Evolutionary conservation across 2,113 vertebrate species (phyloP), one percentile per base, ranked within the genome.

Genomic region (Burhinus oedicnemus): DNA sequence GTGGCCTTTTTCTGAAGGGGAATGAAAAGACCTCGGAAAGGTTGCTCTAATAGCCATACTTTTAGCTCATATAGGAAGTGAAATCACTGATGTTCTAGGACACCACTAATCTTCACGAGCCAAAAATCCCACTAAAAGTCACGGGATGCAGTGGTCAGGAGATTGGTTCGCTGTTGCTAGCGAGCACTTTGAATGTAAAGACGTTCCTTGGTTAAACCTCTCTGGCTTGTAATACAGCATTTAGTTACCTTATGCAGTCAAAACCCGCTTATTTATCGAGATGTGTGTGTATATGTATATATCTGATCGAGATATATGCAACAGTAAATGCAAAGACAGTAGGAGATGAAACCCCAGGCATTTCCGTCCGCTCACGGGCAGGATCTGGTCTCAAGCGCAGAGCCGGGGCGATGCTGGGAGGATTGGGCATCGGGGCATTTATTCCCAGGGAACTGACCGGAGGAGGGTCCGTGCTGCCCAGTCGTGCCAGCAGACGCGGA

Each of bases 1-100:
- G 65, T 2, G 6, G 36, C 44, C 36, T 12, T 21, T 51, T 29
- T 16, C 47, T 21, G 14, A 47, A 9, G 7, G 13, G 57, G 61
- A 57, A 4, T 4, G 29, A n/a, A 7, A 42, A 36, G 34, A 23
- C 18, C 69, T 36, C 12, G 29, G 55, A 27, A 52, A 10, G 2
- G 3, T 6, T 44, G 44, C 44, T 14, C 13, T 14, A 36, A 5
- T 1, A 29, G 62, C 10, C 6, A 1, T 25, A 2, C 15, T 19
- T 55, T 34, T 29, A 66, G 77, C 20, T 52, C 12, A 2, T 9
- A 6, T 4, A 6, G 32, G 45, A 42, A 23, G 49, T 5, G 15
- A 40, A 36, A 17, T 12, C 49, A 9, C 18, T 15, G 3, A 6
- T 14, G 36, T 17, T 32, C 2, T 1, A 55, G n/a, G 14, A 4